Conservation (phyloP, 1,140 invertebrate species). For the Condylostylus longicornis region DNA sequence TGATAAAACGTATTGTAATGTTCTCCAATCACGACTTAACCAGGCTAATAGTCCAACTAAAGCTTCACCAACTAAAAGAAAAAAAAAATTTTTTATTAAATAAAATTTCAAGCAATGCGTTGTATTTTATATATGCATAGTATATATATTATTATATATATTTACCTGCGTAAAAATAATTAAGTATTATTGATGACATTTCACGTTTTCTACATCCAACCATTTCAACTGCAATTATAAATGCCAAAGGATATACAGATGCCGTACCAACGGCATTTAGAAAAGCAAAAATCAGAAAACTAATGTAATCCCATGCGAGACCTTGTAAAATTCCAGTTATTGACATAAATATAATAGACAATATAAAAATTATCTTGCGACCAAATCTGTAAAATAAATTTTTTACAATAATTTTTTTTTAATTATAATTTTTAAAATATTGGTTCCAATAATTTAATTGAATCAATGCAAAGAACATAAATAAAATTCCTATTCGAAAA, state of each 20-base stretch:
- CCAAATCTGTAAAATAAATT: conserved; percentile 47
- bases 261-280: conserved; percentile 42
- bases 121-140: too few species aligned
- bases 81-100: too few species aligned
- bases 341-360: conserved; percentile 39
- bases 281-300: conserved; percentile 40
- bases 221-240: conserved; percentile 51
- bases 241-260: conserved; percentile 44
- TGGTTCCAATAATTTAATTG: too few species aligned
- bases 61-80: conserved; percentile 47
- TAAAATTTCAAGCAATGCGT: too few species aligned
- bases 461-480: too few species aligned
- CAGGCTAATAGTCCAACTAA: conserved; percentile 41
- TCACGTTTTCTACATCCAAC: conserved; percentile 45
- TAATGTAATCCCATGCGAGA: conserved; percentile 37
- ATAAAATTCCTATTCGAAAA: too few species aligned
- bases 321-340: conserved; percentile 38
- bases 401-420: too few species aligned
- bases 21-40: conserved; percentile 41
- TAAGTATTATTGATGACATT: conserved; percentile 44
- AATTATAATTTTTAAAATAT: too few species aligned
- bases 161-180: conserved; percentile 53
- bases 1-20: conserved; percentile 41
- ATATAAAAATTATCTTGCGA: conserved; percentile 41
- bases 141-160: too few species aligned